Conservation (phyloP, 2,797 vertebrate genomes). For the Sylvilagus floridanus region DNA sequence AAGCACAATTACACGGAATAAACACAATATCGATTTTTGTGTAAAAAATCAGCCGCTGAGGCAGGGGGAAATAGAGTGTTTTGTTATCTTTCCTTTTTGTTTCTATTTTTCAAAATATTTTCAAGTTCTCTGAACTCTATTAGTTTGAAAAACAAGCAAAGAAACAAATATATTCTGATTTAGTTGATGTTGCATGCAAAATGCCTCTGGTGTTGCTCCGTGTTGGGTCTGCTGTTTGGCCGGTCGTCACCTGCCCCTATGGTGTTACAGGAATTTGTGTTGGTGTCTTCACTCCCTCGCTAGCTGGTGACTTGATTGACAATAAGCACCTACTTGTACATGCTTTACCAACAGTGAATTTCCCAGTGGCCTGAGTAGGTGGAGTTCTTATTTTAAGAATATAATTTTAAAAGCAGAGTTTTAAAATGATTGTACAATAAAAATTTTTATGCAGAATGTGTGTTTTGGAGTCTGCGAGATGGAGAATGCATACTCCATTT, state of each 20-base stretch:
- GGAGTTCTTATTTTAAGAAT: slow-evolving; percentile 72
- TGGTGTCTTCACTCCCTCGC: background rate
- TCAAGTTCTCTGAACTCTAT: slow-evolving; percentile 16
- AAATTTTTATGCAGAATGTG: slow-evolving; percentile 31
- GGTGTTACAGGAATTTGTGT: background rate
- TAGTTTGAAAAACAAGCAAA: background rate
- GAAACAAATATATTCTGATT: slow-evolving; percentile 3
- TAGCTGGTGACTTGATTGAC: slow-evolving; percentile 42
- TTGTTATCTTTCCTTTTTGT: slow-evolving; percentile 29
- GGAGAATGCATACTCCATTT: slow-evolving; percentile 32
- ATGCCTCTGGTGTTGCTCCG: background rate
- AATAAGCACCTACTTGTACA: background rate
- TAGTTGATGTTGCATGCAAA: slow-evolving; percentile 13
- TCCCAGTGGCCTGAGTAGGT: slow-evolving; percentile 58
- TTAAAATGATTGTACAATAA: slow-evolving; percentile 64
- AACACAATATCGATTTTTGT: slow-evolving; percentile 71
- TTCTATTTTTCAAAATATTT: slow-evolving; percentile 32
- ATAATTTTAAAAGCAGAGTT: slow-evolving; percentile 55
- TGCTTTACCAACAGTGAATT: slow-evolving; percentile 67
- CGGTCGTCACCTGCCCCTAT: background rate
- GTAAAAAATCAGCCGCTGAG: background rate
- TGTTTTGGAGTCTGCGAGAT: slow-evolving; percentile 53
- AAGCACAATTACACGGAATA: slow-evolving; percentile 76
- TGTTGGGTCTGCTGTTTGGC: background rate
- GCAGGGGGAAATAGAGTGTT: background rate